Base-by-base conservation (phyloP, 2,113 vertebrate species). In the Sapayoa aenigma region DNA sequence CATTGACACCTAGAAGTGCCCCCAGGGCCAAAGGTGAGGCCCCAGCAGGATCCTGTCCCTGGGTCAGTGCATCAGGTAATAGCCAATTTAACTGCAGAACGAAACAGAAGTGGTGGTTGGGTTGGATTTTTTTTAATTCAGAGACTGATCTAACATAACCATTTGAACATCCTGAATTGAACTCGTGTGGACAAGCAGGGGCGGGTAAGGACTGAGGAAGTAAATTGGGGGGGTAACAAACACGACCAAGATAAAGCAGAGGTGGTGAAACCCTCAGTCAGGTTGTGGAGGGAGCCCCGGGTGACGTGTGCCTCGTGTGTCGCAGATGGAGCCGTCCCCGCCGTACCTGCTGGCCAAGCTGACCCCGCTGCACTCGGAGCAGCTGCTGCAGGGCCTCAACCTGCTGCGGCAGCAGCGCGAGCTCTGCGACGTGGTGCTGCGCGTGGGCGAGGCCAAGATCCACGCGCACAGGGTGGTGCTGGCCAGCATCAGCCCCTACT, bases 401-500 rank as follows among this genome's bases (percentile, higher is more conserved):
- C 98, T 99, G 93, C 98, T 99, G 96, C 99, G 99, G 77, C 99
- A 99, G 83, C 99, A 99, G 74, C 99, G 97, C 86, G 99, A 99
- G 98, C 99, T 99, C 80, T 99, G 99, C 69, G 99, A 99, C 97
- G 98, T 99, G 55, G 93, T 99, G 92, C 99, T 99, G 33, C 97
- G 99, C 10, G 99, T 99, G 67, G 99, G 99, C 30, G 99, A 99
- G 95, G 98, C 98, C 97, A 99, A 99, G 98, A 99, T 99, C 95
- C 99, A 99, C 62, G 99, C 99, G 9, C 99, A 99, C 97, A 99
- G 99, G 95, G 99, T 98, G 95, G 99, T 99, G 84, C 98, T 99
- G 89, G 99, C 99, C 96, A 99, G 99, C 98, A 99, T 99, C 97
- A 99, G 99, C 90, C 99, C 99, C 0, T 99, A 99, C 97, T 99